Conservation (phyloP, 2,888 invertebrate species). For the Steinernema hermaphroditum region DNA sequence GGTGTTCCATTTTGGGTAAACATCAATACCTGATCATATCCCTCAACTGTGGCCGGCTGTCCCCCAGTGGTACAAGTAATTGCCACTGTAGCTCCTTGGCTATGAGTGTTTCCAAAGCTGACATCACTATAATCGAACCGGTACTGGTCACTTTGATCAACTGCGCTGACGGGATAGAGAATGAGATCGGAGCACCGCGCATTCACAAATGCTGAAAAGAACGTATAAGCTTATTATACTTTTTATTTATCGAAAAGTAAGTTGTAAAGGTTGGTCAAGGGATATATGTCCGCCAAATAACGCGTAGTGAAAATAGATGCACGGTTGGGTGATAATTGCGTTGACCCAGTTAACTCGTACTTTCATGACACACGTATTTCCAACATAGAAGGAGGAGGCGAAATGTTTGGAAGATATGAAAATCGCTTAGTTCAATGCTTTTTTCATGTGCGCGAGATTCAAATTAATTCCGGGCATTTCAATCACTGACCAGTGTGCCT, state of each 20-base stretch:
- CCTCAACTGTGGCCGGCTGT: constrained; percentile 65
- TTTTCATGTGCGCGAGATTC: too few relatives aligned
- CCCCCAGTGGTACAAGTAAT: constrained; percentile 65
- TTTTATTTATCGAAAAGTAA: background rate
- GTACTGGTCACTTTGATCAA: constrained; percentile 66
- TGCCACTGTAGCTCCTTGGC: constrained; percentile 65
- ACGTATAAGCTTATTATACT: background rate
- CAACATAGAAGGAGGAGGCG: too few relatives aligned
- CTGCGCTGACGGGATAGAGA: constrained; percentile 65
- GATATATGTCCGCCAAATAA: constrained; percentile 26
- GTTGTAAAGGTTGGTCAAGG: background rate
- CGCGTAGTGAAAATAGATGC: background rate
- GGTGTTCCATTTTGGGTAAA: background rate
- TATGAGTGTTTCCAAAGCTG: constrained; percentile 65
- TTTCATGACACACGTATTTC: background rate
- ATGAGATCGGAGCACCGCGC: constrained; percentile 65
- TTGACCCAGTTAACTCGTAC: constrained; percentile 8
- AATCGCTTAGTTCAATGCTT: too few relatives aligned
- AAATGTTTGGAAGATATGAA: too few relatives aligned
- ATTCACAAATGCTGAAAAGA: constrained; percentile 57
- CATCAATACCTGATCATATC: constrained; percentile 61
- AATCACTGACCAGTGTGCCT: too few relatives aligned
- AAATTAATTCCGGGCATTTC: too few relatives aligned
- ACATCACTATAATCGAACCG: constrained; percentile 66
- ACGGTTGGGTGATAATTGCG: constrained; percentile 24